Conservation (phyloP, 2,888 invertebrate species). For the Notodonta dromedarius region DNA sequence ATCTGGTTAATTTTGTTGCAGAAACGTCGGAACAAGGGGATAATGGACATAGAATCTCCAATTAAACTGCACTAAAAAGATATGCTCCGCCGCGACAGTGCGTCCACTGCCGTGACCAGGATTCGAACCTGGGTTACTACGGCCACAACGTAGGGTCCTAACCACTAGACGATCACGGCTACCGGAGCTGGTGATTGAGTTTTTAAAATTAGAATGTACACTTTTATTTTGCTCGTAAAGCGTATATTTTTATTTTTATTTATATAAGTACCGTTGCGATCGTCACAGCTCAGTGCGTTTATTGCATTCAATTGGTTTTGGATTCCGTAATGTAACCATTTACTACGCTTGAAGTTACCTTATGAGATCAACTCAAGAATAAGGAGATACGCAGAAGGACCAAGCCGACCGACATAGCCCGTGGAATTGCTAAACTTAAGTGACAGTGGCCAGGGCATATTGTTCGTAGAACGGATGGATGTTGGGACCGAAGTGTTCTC, state of each 20-base stretch:
- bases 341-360: no score
- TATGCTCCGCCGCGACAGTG: conserved; percentile 6
- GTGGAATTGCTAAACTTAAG: no score
- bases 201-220: not conserved
- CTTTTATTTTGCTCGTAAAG: not conserved
- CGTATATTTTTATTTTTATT: not conserved
- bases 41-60: no score
- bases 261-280: not conserved
- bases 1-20: no score
- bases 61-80: not conserved
- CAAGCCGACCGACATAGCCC: no score
- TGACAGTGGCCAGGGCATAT: no score
- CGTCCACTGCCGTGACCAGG: conserved; percentile 76
- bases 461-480: no score
- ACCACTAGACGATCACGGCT: conserved; percentile 73
- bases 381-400: no score
- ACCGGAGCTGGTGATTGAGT: conserved; percentile 38
- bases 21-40: no score
- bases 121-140: conserved; percentile 91
- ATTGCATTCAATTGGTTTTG: not conserved
- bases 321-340: not conserved
- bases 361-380: no score
- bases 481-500: no score
- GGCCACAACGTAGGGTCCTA: conserved; percentile 91
- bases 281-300: not conserved